These are phyloP conservation scores for Papilio gigon DNA, from an alignment of 2,888 invertebrate species.

Conservation along the genomic window DNA sequence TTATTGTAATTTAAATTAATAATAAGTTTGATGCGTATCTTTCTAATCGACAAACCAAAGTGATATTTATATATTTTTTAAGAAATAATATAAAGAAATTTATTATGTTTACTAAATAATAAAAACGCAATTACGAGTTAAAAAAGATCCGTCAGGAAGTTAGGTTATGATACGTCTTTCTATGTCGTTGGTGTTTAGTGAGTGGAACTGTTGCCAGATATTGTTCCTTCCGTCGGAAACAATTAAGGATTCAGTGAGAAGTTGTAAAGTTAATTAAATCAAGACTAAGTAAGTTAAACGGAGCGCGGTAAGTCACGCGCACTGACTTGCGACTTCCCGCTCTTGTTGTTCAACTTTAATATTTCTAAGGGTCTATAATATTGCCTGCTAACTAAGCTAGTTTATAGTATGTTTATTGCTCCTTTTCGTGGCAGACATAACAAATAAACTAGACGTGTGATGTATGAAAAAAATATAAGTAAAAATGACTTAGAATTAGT, in stretches of 20 bases:
- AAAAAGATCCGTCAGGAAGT: not conserved
- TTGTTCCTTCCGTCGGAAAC: slow-evolving; percentile 65
- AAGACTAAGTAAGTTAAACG: slow-evolving; percentile 64
- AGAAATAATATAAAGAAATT: no score
- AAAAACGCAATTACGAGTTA: not conserved
- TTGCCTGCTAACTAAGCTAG: not conserved
- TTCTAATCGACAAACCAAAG: no score
- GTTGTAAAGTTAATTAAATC: slow-evolving; percentile 72
- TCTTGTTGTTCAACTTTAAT: slow-evolving; percentile 31
- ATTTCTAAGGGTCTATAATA: not conserved
- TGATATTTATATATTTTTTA: no score
- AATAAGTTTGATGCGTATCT: no score
- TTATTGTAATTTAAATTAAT: no score
- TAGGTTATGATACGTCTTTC: not conserved
- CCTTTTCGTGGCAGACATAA: not conserved
- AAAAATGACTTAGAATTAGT: not conserved
- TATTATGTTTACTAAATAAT: no score
- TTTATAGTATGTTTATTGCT: not conserved
- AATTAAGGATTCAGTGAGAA: slow-evolving; percentile 68
- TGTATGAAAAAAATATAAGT: not conserved
- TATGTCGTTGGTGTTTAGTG: slow-evolving; percentile 34
- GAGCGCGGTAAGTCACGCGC: slow-evolving; percentile 64
- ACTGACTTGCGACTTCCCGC: slow-evolving; percentile 50
- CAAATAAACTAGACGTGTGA: not conserved
- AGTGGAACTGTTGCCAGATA: slow-evolving; percentile 45